phyloP scores from a whole-genome alignment of 1,140 invertebrate species.

The Delia radicum region DNA sequence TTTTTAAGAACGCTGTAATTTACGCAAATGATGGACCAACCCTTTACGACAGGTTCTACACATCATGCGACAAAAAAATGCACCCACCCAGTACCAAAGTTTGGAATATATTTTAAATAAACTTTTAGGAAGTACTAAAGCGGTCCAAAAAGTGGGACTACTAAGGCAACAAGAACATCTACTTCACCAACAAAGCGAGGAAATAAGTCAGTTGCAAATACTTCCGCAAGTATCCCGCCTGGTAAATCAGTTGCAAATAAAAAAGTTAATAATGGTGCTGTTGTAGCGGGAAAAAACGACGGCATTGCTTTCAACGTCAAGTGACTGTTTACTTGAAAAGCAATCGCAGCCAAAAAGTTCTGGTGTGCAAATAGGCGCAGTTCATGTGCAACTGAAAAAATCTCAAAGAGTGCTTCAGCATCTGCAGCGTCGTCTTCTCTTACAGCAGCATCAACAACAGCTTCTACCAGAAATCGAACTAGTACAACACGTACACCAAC shows the following conservation, averaged over 20 bases:
- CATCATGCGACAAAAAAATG: slow-evolving; percentile 58
- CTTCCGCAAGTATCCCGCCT: not conserved
- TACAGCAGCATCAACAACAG: not conserved
- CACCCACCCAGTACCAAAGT: slow-evolving; percentile 51
- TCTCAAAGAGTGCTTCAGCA: slow-evolving; percentile 48
- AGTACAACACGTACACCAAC: slow-evolving; percentile 25
- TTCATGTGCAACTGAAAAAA: slow-evolving; percentile 54
- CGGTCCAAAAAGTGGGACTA: slow-evolving; percentile 27
- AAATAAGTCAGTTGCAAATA: slow-evolving; percentile 25
- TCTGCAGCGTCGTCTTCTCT: slow-evolving; percentile 32
- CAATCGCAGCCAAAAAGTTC: no score
- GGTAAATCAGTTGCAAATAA: slow-evolving; percentile 34
- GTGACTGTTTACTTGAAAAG: slow-evolving; percentile 34
- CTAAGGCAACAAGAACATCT: slow-evolving; percentile 35
- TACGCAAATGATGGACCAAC: slow-evolving; percentile 87
- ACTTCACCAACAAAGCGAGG: slow-evolving; percentile 48
- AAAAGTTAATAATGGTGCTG: slow-evolving; percentile 48
- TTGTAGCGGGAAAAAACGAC: not conserved
- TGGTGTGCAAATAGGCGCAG: slow-evolving; percentile 33
- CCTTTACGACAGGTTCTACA: slow-evolving; percentile 83
- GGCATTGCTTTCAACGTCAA: not conserved
- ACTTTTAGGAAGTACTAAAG: slow-evolving; percentile 36
- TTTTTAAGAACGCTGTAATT: slow-evolving; percentile 71
- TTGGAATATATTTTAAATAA: slow-evolving; percentile 48
- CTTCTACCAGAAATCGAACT: not conserved